These are phyloP conservation scores for Dendronephthya gigantea DNA, from an alignment of 64 coral and sea anemone genomes.

Conservation along the genomic window DNA sequence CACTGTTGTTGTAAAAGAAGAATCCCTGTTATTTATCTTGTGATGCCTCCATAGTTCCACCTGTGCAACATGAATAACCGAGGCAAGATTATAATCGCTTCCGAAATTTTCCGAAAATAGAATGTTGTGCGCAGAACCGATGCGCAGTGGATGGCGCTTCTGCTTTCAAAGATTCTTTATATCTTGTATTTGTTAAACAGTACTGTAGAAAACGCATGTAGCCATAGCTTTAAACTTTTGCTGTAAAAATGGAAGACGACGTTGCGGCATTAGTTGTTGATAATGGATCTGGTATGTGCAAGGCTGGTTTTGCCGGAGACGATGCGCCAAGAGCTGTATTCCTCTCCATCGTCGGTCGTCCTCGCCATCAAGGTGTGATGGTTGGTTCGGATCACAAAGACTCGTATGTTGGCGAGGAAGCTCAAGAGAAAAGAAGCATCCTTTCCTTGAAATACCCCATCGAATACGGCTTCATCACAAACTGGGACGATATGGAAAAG, in stretches of 20 bases:
- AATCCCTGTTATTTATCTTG: too few species aligned
- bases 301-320: background rate
- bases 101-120: too few species aligned
- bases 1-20: too few species aligned
- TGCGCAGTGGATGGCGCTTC: too few species aligned
- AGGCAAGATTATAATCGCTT: too few species aligned
- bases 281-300: background rate
- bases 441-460: constrained; percentile 42
- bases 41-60: too few species aligned
- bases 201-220: background rate
- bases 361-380: background rate
- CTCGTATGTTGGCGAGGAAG: constrained; percentile 40
- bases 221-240: too few species aligned
- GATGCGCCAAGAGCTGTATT: background rate
- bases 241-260: background rate
- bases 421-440: constrained; percentile 28
- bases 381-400: background rate
- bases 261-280: background rate
- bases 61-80: too few species aligned
- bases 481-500: constrained; percentile 98
- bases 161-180: too few species aligned
- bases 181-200: too few species aligned
- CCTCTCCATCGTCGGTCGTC: background rate
- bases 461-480: constrained; percentile 65
- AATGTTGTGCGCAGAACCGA: too few species aligned